These are phyloP conservation scores for Nematostella vectensis DNA, from an alignment of 92 coral and sea anemone species.

Conservation along the genomic window DNA sequence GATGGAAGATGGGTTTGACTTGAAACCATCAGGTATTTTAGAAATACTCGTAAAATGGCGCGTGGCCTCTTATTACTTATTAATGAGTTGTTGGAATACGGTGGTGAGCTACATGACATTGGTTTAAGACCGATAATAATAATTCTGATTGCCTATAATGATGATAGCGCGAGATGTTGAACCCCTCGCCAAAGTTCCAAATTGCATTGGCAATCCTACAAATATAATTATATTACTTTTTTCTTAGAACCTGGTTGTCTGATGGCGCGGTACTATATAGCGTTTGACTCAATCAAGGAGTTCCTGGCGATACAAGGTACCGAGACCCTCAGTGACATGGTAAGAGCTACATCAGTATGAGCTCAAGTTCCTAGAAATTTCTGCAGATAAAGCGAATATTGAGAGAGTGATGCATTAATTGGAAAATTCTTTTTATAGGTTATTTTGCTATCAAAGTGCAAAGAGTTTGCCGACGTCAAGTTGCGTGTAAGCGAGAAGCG, in stretches of 20 bases:
- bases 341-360: slow-evolving; percentile 20
- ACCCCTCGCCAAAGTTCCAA: too few species aligned
- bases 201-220: too few species aligned
- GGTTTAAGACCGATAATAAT: too few species aligned
- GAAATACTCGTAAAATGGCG: slow-evolving; percentile 2
- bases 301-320: slow-evolving; percentile 64
- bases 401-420: too few species aligned
- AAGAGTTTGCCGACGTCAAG: slow-evolving; percentile 88
- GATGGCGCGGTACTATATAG: slow-evolving; percentile 97
- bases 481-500: slow-evolving; percentile 76
- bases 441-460: slow-evolving; percentile 77
- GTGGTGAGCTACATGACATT: background rate
- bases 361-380: too few species aligned
- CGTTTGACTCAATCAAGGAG: slow-evolving; percentile 86
- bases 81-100: background rate
- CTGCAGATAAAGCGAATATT: too few species aligned
- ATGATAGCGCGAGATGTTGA: too few species aligned
- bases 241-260: slow-evolving; percentile 87
- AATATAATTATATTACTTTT: too few species aligned
- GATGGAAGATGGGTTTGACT: slow-evolving; percentile 96
- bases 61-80: background rate
- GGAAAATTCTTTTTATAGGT: slow-evolving; percentile 53
- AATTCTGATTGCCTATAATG: too few species aligned
- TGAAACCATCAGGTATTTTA: slow-evolving; percentile 89
- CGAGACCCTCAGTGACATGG: slow-evolving; percentile 76